Evolutionary conservation across 2,888 invertebrate species (phyloP).

Genomic region (Oscheius myriophilus): DNA sequence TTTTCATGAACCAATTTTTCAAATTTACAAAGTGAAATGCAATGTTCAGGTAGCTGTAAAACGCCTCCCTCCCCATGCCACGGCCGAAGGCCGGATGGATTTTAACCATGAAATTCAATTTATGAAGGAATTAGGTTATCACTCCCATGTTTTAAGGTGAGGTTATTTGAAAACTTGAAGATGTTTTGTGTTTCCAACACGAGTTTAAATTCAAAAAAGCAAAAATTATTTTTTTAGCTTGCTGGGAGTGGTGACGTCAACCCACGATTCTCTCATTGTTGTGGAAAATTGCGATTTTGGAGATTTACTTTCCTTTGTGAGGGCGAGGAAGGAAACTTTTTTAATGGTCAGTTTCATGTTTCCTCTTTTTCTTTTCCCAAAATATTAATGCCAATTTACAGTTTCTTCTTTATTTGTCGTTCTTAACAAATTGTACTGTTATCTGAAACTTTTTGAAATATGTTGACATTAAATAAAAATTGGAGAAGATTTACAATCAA

Average conservation of each 20-base stretch:
- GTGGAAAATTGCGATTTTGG: constrained; percentile 59
- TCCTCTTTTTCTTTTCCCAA: background rate
- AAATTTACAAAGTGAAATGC: background rate
- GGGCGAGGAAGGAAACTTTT: constrained; percentile 46
- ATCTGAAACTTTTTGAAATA: too few relatives aligned
- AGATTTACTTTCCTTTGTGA: constrained; percentile 54
- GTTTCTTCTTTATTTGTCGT: too few relatives aligned
- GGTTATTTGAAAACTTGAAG: too few relatives aligned
- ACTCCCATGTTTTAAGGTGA: constrained; percentile 52
- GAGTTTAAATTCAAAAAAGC: too few relatives aligned
- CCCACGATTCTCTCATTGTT: constrained; percentile 55
- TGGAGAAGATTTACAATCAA: too few relatives aligned
- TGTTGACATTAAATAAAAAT: too few relatives aligned
- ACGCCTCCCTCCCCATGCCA: constrained; percentile 57
- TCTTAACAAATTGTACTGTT: too few relatives aligned
- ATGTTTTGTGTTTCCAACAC: too few relatives aligned
- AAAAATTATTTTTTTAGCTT: constrained; percentile 34
- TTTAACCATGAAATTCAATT: constrained; percentile 62
- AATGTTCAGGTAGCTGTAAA: constrained; percentile 55
- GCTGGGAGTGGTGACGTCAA: constrained; percentile 55
- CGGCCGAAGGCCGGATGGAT: constrained; percentile 51
- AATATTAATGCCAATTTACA: too few relatives aligned
- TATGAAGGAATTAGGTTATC: constrained; percentile 62
- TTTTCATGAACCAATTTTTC: background rate
- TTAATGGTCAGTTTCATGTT: constrained; percentile 29